A percentile compares a stretch with the other conserved stretches of the same genome.
These are phyloP conservation scores for Pipistrellus nathusii DNA, from an alignment of 2,797 vertebrate genomes.

Conservation along the genomic window DNA sequence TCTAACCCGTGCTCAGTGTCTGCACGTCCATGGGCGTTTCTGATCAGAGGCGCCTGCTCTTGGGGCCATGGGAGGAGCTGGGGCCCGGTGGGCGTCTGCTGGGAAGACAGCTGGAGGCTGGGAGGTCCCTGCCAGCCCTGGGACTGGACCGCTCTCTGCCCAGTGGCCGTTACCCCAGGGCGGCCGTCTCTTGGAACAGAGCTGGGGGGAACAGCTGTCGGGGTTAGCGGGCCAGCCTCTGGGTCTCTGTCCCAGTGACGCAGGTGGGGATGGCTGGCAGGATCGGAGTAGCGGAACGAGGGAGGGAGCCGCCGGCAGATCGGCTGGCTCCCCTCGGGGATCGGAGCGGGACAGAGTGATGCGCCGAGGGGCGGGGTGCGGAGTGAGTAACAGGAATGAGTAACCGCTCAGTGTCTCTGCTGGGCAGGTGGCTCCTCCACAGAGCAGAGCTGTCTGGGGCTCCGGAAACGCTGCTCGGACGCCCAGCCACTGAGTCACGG, in stretches of 20 bases:
- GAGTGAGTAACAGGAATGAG: slow-evolving; percentile 76
- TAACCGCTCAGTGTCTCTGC: slow-evolving; percentile 45
- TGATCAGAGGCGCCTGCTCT: background rate
- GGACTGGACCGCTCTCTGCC: background rate
- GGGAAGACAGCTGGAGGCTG: background rate
- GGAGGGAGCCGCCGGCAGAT: background rate
- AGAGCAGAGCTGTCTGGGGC: background rate
- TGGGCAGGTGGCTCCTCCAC: slow-evolving; percentile 58
- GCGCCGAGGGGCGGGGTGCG: background rate
- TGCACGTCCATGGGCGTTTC: background rate
- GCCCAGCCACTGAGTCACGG: slow-evolving; percentile 66
- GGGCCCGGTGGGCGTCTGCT: background rate
- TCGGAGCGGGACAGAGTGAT: slow-evolving; percentile 29
- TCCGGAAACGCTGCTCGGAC: slow-evolving; percentile 50
- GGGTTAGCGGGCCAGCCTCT: background rate
- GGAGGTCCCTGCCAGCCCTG: slow-evolving; percentile 7
- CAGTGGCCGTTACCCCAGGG: background rate
- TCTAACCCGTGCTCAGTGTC: background rate
- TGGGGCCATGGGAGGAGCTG: background rate
- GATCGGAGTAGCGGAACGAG: background rate
- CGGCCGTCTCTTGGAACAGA: slow-evolving; percentile 46
- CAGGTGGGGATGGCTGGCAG: slow-evolving; percentile 27
- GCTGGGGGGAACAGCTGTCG: slow-evolving; percentile 60
- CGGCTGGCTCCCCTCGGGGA: background rate
- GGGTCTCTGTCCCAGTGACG: slow-evolving; percentile 44